Evolutionary conservation across 2,113 vertebrate genomes (phyloP).

Genomic region (Zosterops hypoxanthus): DNA sequence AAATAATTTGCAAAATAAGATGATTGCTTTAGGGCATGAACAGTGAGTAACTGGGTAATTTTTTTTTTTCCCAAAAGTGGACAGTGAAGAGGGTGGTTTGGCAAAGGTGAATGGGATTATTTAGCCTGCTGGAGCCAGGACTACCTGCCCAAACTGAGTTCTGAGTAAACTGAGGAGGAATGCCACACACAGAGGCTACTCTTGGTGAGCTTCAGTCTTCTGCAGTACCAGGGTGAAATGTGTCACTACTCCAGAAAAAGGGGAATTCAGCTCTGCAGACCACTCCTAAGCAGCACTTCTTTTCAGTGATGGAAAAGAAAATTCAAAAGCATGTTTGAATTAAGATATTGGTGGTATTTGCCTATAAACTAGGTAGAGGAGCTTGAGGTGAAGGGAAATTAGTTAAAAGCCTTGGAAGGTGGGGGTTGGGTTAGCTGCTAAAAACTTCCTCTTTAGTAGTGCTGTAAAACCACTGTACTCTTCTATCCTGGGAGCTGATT

Average conservation of each 20-base stretch:
- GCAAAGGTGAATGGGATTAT: fast-evolving
- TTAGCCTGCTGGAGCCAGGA: not conserved
- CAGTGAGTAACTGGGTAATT: not conserved
- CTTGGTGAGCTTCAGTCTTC: not conserved
- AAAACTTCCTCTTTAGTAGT: not conserved
- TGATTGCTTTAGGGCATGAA: not conserved
- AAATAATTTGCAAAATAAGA: not conserved
- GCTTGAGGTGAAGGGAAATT: not conserved
- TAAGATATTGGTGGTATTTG: not conserved
- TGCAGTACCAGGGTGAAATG: not conserved
- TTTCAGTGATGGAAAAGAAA: not conserved
- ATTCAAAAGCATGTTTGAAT: not conserved
- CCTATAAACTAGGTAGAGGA: not conserved
- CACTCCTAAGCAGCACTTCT: too few relatives aligned
- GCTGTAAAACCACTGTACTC: not conserved
- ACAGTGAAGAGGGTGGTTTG: not conserved
- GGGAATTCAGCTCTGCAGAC: not conserved
- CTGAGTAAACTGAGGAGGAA: not conserved
- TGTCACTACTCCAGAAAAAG: fast-evolving
- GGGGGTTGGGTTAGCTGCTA: not conserved
- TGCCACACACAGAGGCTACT: not conserved
- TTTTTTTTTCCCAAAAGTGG: not conserved
- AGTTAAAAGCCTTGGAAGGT: not conserved
- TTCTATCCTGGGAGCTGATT: not conserved
- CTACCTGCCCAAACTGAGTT: not conserved